These are phyloP conservation scores for Drosophila pectinifera DNA, from an alignment of 1,140 invertebrate genomes.

Conservation along the genomic window DNA sequence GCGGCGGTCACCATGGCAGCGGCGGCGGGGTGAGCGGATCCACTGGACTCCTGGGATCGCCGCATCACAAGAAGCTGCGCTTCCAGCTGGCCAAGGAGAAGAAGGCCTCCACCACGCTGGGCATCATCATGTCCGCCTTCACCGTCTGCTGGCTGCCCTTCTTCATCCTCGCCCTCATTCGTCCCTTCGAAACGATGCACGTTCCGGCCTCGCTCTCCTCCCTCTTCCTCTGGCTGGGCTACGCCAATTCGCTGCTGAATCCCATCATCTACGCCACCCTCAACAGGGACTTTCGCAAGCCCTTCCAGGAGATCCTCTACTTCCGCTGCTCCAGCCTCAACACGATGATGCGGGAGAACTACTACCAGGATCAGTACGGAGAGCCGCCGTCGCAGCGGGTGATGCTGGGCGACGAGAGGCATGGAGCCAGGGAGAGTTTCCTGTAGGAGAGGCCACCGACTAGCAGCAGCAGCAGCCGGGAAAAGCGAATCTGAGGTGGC, in stretches of 20 bases:
- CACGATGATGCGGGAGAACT: slow-evolving; percentile 96
- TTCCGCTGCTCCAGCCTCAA: slow-evolving; percentile 95
- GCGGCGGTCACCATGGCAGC: slow-evolving; percentile 66
- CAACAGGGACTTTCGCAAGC: slow-evolving; percentile 96
- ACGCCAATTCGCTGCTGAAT: slow-evolving; percentile 96
- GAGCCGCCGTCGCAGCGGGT: slow-evolving; percentile 87
- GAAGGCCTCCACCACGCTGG: slow-evolving; percentile 97
- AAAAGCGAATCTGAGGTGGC: slow-evolving; percentile 16
- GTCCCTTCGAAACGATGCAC: slow-evolving; percentile 90
- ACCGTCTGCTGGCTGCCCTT: slow-evolving; percentile 98
- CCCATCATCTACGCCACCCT: slow-evolving; percentile 97
- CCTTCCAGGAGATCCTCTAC: slow-evolving; percentile 95
- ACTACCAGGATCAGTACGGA: slow-evolving; percentile 96
- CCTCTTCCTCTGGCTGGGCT: slow-evolving; percentile 95
- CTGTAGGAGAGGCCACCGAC: slow-evolving; percentile 57
- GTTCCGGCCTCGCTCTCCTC: slow-evolving; percentile 91
- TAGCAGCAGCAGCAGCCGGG: not conserved
- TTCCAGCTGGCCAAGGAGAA: slow-evolving; percentile 94
- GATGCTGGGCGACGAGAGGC: slow-evolving; percentile 82
- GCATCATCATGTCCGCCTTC: slow-evolving; percentile 99
- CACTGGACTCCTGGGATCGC: slow-evolving; percentile 85
- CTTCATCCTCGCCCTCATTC: slow-evolving; percentile 95
- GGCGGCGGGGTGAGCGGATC: slow-evolving; percentile 74
- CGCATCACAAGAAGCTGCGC: slow-evolving; percentile 90
- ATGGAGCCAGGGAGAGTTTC: slow-evolving; percentile 83